Conservation (phyloP, 2,888 invertebrate species). For the Syritta pipiens region DNA sequence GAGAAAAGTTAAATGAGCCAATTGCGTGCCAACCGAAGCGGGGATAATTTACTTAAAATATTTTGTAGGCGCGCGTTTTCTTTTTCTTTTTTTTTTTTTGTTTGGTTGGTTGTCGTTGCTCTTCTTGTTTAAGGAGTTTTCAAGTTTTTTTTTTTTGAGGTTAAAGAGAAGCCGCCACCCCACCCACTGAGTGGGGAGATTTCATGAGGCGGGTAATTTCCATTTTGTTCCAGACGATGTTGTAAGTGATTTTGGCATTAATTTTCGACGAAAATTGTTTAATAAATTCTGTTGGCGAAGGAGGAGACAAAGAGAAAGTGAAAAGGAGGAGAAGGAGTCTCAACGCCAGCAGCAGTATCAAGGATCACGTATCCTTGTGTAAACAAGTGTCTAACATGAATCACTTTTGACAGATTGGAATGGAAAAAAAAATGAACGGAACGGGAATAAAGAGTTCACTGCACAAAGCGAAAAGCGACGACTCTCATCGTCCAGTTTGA, state of each 20-base stretch:
- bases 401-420: conserved; percentile 27
- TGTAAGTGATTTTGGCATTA: conserved; percentile 35
- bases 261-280: conserved; percentile 27
- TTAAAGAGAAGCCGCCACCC: conserved; percentile 6
- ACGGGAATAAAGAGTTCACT: conserved; percentile 39
- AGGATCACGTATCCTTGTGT: background rate
- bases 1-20: conserved; percentile 61
- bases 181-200: background rate
- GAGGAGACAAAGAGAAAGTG: background rate
- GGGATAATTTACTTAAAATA: conserved; percentile 68
- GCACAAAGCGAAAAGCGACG: conserved; percentile 33
- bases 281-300: conserved; percentile 1
- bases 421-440: background rate
- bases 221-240: conserved; percentile 43
- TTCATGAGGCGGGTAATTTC: conserved; percentile 50
- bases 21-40: conserved; percentile 63
- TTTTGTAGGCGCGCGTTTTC: conserved; percentile 42
- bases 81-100: conserved; percentile 16
- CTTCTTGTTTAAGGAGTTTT: background rate
- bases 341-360: background rate
- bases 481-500: conserved; percentile 51
- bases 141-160: conserved; percentile 18
- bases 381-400: conserved; percentile 16
- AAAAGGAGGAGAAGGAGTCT: background rate
- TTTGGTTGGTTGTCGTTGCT: background rate